phyloP scores from a whole-genome alignment of 2,113 vertebrate species.

The Dolichallabes microphthalmus region DNA sequence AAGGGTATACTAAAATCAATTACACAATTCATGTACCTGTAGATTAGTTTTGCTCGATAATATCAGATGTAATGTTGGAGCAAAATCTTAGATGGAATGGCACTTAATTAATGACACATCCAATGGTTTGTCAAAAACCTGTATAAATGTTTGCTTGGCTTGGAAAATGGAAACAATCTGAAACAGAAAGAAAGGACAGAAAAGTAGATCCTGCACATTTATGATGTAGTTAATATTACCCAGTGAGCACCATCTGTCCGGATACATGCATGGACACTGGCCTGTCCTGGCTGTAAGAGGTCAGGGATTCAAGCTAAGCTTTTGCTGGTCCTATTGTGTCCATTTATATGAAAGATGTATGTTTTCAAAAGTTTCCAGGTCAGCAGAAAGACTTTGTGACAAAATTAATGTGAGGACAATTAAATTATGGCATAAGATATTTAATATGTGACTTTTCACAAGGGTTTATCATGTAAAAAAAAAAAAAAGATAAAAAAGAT shows the following conservation, averaged over 20 bases:
- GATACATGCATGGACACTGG: neutral
- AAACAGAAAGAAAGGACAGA: neutral
- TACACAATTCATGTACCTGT: neutral
- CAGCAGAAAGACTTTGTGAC: neutral
- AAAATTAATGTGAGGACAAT: neutral
- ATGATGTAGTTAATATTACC: slow-evolving; percentile 17
- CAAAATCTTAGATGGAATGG: slow-evolving; percentile 15
- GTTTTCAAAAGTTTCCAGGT: neutral
- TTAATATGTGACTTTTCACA: neutral
- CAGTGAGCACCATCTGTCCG: neutral
- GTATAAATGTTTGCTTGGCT: slow-evolving; percentile 9
- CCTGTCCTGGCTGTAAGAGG: neutral
- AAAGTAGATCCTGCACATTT: neutral
- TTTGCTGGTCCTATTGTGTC: neutral
- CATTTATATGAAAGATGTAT: neutral
- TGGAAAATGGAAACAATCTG: neutral
- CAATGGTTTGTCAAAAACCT: slow-evolving; percentile 10
- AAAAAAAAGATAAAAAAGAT: neutral
- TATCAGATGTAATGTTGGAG: slow-evolving; percentile 13
- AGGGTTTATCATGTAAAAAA: neutral
- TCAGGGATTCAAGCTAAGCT: neutral
- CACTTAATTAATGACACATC: slow-evolving; percentile 9
- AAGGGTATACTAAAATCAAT: neutral
- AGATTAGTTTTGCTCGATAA: slow-evolving; percentile 14
- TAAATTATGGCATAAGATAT: neutral